Base-by-base conservation (phyloP, 1,140 invertebrate species). In the Lerema accius region DNA sequence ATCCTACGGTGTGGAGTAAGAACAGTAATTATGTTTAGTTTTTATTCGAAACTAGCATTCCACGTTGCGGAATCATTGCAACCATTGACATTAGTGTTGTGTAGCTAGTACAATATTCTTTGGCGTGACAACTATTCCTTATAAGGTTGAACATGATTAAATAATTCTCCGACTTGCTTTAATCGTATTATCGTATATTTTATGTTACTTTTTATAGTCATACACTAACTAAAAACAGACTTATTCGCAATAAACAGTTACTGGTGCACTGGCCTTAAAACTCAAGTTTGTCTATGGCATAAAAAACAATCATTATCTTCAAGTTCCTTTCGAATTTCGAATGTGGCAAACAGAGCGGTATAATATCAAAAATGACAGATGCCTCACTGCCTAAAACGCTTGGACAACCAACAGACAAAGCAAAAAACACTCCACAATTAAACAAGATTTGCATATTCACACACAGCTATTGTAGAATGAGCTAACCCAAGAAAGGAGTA, bases 321-420 rank as follows among this genome's bases (percentile, higher is more conserved):
- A 48, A 69, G 63, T 71, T 71, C 59, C 67, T 51, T 71, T 76
- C 69, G 49, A 70, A 55, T 60, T 67, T 67, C 60, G 65, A 69
- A 77, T 71, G 73, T 74, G 58, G 64, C 69, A 71, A 76, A 71
- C 68, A 69, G 51, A 65, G 66, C 84, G 78, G 76, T 74, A 67
- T 85, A 86, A 86, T 84, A 86, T 82, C 73, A 72, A 23, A 80
- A 82, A 86, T 84, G 84, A 86, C 86, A 89, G 86, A 89, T 89
- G 86, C 78, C 70, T 82, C 80, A 85, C 71, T 70, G 64, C 65
- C 49, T 71, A 53, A 63, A 32, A 32, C 48, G 45, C 49, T 59
- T 58, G 59, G 71, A 76, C 71, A 69, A 64, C 16, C 46, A 61
- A 62, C 39, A 71, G 63, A 67, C 67, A 75, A 50, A 56, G 67